Conservation (phyloP, 1,140 invertebrate species). For the Aphidius ervi region DNA sequence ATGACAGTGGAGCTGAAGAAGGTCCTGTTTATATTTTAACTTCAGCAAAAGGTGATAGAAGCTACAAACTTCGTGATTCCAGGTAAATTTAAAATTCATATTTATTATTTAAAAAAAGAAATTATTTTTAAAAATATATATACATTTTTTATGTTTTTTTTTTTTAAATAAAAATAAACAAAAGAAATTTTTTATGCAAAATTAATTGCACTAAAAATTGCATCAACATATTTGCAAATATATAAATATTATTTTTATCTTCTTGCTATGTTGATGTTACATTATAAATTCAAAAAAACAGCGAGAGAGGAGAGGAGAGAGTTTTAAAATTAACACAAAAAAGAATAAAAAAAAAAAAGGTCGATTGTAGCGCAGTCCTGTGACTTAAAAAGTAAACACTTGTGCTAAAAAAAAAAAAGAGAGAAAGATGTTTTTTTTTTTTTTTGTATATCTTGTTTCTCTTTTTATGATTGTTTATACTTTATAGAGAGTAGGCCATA, state of each 20-base stretch:
- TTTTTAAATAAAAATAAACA: no score
- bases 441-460: no score
- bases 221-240: no score
- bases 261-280: background rate
- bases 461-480: background rate
- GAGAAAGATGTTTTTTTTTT: no score
- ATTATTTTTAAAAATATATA: no score
- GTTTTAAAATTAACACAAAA: slow-evolving; percentile 8
- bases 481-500: slow-evolving; percentile 12
- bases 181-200: no score
- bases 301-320: background rate
- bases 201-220: no score
- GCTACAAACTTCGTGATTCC: slow-evolving; percentile 50
- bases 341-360: slow-evolving; percentile 4
- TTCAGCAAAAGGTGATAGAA: slow-evolving; percentile 49
- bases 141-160: no score
- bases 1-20: slow-evolving; percentile 50
- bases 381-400: background rate
- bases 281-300: background rate
- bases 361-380: slow-evolving; percentile 19
- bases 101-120: background rate
- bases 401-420: no score
- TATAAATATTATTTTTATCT: no score
- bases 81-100: slow-evolving; percentile 30
- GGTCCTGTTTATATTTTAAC: slow-evolving; percentile 51